These are phyloP conservation scores for Otolemur crassicaudatus DNA, from an alignment of 2,797 vertebrate genomes.

Conservation along the genomic window DNA sequence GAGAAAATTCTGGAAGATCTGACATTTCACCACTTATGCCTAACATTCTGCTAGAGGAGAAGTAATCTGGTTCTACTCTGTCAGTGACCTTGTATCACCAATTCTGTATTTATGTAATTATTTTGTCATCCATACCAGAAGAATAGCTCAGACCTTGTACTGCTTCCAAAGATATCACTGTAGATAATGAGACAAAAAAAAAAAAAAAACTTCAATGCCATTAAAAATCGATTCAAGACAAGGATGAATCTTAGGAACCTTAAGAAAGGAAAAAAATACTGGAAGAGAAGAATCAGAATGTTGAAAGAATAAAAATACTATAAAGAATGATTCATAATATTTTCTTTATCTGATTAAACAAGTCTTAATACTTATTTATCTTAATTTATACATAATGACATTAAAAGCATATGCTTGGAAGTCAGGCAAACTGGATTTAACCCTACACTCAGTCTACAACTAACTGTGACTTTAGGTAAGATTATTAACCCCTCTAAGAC, in stretches of 20 bases:
- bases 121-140: not conserved
- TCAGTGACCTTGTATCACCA: not conserved
- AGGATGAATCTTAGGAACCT: not conserved
- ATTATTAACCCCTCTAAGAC: not conserved
- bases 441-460: not conserved
- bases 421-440: not conserved
- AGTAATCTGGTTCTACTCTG: not conserved
- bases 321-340: not conserved
- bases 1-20: not conserved
- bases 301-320: not conserved
- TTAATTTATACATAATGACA: not conserved
- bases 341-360: not conserved
- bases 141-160: not conserved
- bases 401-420: not conserved
- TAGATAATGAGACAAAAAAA: not conserved
- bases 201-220: not conserved
- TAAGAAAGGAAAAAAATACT: not conserved
- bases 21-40: not conserved
- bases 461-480: not conserved
- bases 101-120: not conserved
- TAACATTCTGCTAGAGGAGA: not conserved
- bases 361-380: not conserved
- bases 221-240: not conserved
- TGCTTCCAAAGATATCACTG: constrained; percentile 19
- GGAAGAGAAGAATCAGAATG: not conserved